phyloP scores from a whole-genome alignment of 2,888 invertebrate genomes.

The Drosophila birchii region DNA sequence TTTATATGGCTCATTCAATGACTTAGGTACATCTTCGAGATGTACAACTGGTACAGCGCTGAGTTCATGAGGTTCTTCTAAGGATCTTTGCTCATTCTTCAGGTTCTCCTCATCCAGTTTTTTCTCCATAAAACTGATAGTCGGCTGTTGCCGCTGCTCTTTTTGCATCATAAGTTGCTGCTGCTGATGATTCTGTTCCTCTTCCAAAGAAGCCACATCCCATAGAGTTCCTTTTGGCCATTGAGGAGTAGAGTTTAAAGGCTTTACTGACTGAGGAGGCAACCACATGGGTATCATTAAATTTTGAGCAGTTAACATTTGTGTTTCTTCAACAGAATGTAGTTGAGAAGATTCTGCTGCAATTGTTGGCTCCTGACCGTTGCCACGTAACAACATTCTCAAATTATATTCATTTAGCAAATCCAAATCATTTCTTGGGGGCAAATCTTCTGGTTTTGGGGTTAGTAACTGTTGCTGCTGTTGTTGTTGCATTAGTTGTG shows the following conservation, averaged over 20 bases:
- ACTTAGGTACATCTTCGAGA: background rate
- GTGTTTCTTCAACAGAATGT: slow-evolving; percentile 54
- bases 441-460: slow-evolving; percentile 44
- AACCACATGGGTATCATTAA: slow-evolving; percentile 79
- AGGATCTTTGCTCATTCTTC: background rate
- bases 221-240: slow-evolving; percentile 72
- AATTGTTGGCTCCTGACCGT: slow-evolving; percentile 24
- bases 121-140: slow-evolving; percentile 20
- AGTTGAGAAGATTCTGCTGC: slow-evolving; percentile 1
- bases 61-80: slow-evolving; percentile 7
- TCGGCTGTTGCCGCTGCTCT: slow-evolving; percentile 21
- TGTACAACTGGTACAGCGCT: background rate
- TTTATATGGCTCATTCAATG: slow-evolving; percentile 11
- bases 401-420: slow-evolving; percentile 80
- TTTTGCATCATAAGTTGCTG: slow-evolving; percentile 59
- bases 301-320: slow-evolving; percentile 63
- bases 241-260: background rate
- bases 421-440: slow-evolving; percentile 56
- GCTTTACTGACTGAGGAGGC: slow-evolving; percentile 26
- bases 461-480: slow-evolving; percentile 43
- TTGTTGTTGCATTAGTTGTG: slow-evolving; percentile 69
- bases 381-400: slow-evolving; percentile 74
- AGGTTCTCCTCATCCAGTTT: background rate
- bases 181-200: slow-evolving; percentile 66
- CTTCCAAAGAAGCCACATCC: slow-evolving; percentile 68